These are phyloP conservation scores for Aldrovandia affinis DNA, from an alignment of 2,797 vertebrate genomes.

Conservation along the genomic window DNA sequence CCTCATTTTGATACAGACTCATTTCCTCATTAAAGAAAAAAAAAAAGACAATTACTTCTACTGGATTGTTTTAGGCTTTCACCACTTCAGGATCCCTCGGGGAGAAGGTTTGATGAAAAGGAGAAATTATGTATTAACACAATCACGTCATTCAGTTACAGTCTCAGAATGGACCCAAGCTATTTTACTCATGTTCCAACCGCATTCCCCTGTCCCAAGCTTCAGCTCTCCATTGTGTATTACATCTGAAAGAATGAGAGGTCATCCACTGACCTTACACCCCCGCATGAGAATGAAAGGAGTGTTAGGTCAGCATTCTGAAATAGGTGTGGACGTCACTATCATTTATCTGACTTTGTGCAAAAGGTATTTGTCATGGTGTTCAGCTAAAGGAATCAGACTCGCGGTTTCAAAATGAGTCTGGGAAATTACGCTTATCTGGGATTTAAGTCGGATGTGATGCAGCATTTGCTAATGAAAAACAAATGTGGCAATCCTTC, in stretches of 20 bases:
- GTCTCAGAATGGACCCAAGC: neutral
- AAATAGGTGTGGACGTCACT: neutral
- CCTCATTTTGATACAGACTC: neutral
- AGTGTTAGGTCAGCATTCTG: neutral
- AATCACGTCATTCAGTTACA: neutral
- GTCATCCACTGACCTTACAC: too few relatives aligned
- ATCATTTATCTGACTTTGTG: neutral
- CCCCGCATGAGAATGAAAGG: too few relatives aligned
- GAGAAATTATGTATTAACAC: neutral
- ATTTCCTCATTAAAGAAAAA: neutral
- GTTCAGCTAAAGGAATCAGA: neutral
- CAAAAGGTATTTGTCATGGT: neutral
- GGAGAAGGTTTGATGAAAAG: too few relatives aligned
- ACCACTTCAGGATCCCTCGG: neutral
- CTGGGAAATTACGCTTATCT: too few relatives aligned
- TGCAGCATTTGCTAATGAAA: neutral
- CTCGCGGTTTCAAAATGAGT: neutral
- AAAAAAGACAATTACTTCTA: neutral
- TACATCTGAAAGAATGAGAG: neutral
- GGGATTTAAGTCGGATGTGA: neutral
- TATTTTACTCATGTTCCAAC: neutral
- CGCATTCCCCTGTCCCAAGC: neutral
- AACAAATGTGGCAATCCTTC: slow-evolving; percentile 8
- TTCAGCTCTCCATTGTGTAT: neutral
- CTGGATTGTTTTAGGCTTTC: neutral